phyloP scores from a whole-genome alignment of 2,888 invertebrate species.

The Philereme vetulata region DNA sequence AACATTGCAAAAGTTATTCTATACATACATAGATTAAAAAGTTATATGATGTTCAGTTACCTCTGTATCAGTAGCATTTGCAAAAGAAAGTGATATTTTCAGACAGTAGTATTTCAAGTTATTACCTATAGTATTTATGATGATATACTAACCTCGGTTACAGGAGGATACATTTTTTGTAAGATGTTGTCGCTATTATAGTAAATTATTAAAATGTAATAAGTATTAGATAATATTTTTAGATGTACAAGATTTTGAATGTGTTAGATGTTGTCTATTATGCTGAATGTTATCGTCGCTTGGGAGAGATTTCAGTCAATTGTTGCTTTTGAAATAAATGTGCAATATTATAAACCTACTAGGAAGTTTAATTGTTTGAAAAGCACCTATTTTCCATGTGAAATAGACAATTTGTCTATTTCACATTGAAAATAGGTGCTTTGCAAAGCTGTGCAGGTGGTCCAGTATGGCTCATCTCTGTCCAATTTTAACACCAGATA shows the following conservation, averaged over 20 bases:
- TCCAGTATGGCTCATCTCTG: too few species aligned
- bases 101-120: too few species aligned
- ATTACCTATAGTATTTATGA: background rate
- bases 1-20: slow-evolving; percentile 7
- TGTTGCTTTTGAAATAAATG: slow-evolving; percentile 49
- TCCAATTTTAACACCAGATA: too few species aligned
- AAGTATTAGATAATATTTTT: slow-evolving; percentile 38
- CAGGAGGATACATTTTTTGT: slow-evolving; percentile 8
- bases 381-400: too few species aligned
- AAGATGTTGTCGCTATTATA: slow-evolving; percentile 13
- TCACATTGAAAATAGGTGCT: too few species aligned
- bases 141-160: background rate
- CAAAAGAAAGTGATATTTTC: background rate
- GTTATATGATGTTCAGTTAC: background rate
- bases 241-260: slow-evolving; percentile 40
- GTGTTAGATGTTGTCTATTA: slow-evolving; percentile 36
- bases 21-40: background rate
- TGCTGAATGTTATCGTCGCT: slow-evolving; percentile 49
- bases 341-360: slow-evolving; percentile 22
- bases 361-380: slow-evolving; percentile 10
- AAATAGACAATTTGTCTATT: too few species aligned
- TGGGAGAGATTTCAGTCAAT: slow-evolving; percentile 47
- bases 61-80: background rate
- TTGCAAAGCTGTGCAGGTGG: too few species aligned
- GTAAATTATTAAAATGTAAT: slow-evolving; percentile 31